These are phyloP conservation scores for Sarotherodon lohbergeri DNA, from an alignment of 2,113 vertebrate species.

Conservation along the genomic window DNA sequence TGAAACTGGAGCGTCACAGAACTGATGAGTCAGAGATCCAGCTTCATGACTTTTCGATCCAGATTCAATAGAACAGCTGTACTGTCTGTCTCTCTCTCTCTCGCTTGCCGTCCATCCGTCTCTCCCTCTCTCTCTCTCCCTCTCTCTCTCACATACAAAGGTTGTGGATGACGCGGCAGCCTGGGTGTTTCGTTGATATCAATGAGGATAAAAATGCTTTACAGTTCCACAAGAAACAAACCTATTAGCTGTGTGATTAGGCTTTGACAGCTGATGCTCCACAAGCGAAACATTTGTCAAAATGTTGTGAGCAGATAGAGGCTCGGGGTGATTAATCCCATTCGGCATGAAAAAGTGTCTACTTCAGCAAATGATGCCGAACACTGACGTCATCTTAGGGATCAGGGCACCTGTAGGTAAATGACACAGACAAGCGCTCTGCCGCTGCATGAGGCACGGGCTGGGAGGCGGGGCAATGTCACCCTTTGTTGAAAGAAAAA, in stretches of 20 bases:
- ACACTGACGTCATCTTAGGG: background rate
- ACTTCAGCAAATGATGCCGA: constrained; percentile 8
- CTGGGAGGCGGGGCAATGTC: background rate
- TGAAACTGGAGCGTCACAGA: constrained; percentile 58
- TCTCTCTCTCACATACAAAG: constrained; percentile 15
- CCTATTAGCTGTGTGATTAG: constrained; percentile 14
- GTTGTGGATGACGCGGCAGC: constrained; percentile 57
- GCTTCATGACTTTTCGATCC: constrained; percentile 67
- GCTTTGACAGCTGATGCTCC: background rate
- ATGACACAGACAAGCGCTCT: background rate
- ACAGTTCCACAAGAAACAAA: constrained; percentile 33
- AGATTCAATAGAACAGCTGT: constrained; percentile 69
- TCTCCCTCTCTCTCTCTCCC: background rate
- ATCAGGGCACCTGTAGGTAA: constrained; percentile 32
- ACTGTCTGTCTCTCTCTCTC: constrained; percentile 28
- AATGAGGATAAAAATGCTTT: constrained; percentile 38
- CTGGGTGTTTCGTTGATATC: constrained; percentile 60
- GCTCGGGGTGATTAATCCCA: background rate
- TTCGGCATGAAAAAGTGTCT: background rate
- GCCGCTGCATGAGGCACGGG: background rate
- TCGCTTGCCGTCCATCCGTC: background rate
- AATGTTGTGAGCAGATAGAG: background rate
- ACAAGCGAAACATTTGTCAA: constrained; percentile 10
- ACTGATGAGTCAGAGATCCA: constrained; percentile 73
- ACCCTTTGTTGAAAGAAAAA: constrained; percentile 1